Evolutionary conservation across 2,797 vertebrate species (phyloP), one percentile per base, ranked within the genome.

Genomic region (Poeciliopsis gracilis): DNA sequence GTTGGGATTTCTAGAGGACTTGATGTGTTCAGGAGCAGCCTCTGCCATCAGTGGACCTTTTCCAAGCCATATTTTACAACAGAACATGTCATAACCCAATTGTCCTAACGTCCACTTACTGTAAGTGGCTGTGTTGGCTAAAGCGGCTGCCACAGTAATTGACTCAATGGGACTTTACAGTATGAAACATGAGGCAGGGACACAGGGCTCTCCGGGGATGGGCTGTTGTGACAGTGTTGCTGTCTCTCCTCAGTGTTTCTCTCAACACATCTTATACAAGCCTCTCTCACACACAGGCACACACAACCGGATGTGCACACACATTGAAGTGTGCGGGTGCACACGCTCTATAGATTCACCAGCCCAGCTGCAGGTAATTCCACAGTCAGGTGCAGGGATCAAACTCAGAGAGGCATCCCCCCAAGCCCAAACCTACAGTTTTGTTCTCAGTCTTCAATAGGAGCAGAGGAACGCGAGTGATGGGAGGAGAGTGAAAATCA

Each of bases 1-100:
- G 86, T 91, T 85, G 70, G 83, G 86, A 80, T 93, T 91, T 89
- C 84, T 84, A 87, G 89, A 84, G 83, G 88, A 89, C 90, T 89
- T 89, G 84, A 93, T 92, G 92, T 90, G 91, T 88, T 82, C 12
- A 8, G 81, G 85, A 74, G 59, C 79, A 82, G 82, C 76, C 16
- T 13, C 76, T 75, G 72, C 83, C 81, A 83, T 84, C 87, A 77
- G 25, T 82, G 77, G 86, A 89, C 84, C 57, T 83, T 82, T 82
- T 84, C 86, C 84, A 81, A 84, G 75, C 72, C 43, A 75, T 82
- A 88, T 88, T 73, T 78, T 78, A 89, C 84, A 87, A 90, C 81
- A 82, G 81, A 82, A 90, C 84, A 91, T 91, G 88, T 92, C 89
- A 88, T 94, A 94, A 94, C 91, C 90, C 89, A 93, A 92, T 93